phyloP scores from a whole-genome alignment of 2,888 invertebrate species.

The Molorchus minor region DNA sequence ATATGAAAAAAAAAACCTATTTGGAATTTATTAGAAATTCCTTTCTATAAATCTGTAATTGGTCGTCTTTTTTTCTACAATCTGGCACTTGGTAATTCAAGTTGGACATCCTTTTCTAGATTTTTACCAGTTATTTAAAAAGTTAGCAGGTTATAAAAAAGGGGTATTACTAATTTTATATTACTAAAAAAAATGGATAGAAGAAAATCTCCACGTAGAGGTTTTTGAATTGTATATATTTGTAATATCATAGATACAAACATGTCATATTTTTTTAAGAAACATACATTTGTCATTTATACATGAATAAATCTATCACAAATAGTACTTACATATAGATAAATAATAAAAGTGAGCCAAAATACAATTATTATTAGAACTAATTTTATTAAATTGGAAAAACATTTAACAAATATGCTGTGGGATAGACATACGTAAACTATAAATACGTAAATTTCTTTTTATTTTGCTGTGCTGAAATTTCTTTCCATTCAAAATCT shows the following conservation, averaged over 20 bases:
- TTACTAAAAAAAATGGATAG: too few species aligned
- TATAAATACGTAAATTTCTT: conserved; percentile 2
- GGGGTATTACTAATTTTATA: conserved; percentile 2
- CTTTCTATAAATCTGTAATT: too few species aligned
- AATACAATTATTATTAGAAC: conserved; percentile 38
- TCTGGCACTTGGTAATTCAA: too few species aligned
- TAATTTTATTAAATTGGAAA: conserved; percentile 41
- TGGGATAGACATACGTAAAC: conserved; percentile 27
- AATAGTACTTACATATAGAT: conserved; percentile 53
- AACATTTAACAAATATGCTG: conserved; percentile 39
- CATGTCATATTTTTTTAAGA: conserved; percentile 54
- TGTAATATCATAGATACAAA: conserved; percentile 53
- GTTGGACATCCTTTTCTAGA: too few species aligned
- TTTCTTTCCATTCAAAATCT: conserved; percentile 13
- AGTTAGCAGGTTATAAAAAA: too few species aligned
- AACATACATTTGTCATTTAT: conserved; percentile 53
- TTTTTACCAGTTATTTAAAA: too few species aligned
- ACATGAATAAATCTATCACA: conserved; percentile 57
- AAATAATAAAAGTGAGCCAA: conserved; percentile 47
- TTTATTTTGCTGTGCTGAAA: conserved; percentile 12
- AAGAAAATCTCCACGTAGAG: too few species aligned
- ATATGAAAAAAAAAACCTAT: too few species aligned
- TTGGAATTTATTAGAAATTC: too few species aligned
- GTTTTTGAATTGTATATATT: conserved; percentile 47
- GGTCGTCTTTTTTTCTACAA: too few species aligned